Base-by-base conservation (phyloP, 2,888 invertebrate genomes). In the Caenorhabditis macrosperma region DNA sequence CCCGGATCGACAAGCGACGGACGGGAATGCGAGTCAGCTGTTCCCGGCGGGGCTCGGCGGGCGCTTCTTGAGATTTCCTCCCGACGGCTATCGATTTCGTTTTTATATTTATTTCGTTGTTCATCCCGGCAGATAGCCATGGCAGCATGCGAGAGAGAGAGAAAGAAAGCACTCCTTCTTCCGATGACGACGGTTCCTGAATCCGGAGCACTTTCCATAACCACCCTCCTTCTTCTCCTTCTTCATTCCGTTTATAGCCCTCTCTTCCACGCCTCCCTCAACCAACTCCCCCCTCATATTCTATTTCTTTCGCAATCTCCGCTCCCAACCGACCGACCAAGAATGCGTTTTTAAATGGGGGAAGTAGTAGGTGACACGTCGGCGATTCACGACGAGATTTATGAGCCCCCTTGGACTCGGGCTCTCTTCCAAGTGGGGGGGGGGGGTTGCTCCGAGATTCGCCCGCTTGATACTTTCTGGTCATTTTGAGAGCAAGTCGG, bases 31-130 rank as follows among this genome's bases (percentile, higher is more conserved):
- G 59, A 64, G 74, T 74, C 74, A 74, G 74, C 74, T 74, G 74
- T 74, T 74, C 74, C 54, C 55, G 64, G n/a, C n/a, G 59, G 59
- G 41, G 24, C 26, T 10, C 55, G n/a, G 60, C 61, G 54, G 72
- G 63, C 54, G 64, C 33, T 72, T 71, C 71, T 41, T 64, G 64
- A 61, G 71, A 63, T 63, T 50, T 44, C 44, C 44, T n/a, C 50
- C 54, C 67, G 64, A 46, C 54, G 50, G 59, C 74, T 74, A 74
- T 74, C 74, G 74, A 74, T 74, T 74, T 74, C 74, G 74, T 74
- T 74, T 74, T 74, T 74, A 74, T 74, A 74, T 74, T 74, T 64
- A 74, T 74, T 64, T 74, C 59, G 74, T 74, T 64, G 74, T 74
- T 74, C 74, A 74, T 59, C 33, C 61, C 35, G 38, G 48, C 26